Evolutionary conservation across 2,888 invertebrate genomes (phyloP), one percentile per base, ranked within the genome.

Genomic region (Aporophyla nigra): DNA sequence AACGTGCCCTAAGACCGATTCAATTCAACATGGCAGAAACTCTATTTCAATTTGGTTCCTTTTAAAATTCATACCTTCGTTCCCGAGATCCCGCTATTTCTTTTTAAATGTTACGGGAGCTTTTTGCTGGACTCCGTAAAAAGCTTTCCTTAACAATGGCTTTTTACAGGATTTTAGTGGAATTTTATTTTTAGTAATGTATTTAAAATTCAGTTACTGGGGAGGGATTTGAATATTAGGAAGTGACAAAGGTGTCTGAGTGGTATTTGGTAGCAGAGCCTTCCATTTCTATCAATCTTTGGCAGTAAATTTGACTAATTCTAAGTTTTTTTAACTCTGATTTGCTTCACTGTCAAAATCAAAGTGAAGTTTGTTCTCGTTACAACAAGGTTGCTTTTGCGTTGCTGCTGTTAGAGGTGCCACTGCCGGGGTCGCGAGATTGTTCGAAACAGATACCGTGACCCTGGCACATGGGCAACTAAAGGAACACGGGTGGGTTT

Each of bases 51-150:
- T 90, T 89, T 90, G 79, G 83, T 87, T 83, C 82, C 85, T 90
- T 90, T 87, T 90, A 90, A 91, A 89, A 90, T 90, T 90, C 87
- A 87, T 90, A 87, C 86, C 87, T 88, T 87, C 86, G 83, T 85
- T 88, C 78, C 59, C 68, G 80, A 83, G 83, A 75, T 73, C 73
- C 70, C 75, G 69, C 74, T 77, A 78, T 83, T 73, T 79, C 83
- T 83, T 86, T 86, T 82, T 70, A 77, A 84, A 78, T 68, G 78
- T 75, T 72, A 62, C 74, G 14, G 53, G 74, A 82, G 63, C 33
- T 71, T 78, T 70, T 67, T 70, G 46, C 65, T 78, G 66, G 74
- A 66, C 56, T 59, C 62, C 16, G 49, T 71, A 62, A 82, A 83
- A 74, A 74, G 77, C 71, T 86, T 81, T 78, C 58, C 43, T 65